Evolutionary conservation across 2,888 invertebrate species (phyloP).

Genomic region (Peribatodes rhomboidaria): DNA sequence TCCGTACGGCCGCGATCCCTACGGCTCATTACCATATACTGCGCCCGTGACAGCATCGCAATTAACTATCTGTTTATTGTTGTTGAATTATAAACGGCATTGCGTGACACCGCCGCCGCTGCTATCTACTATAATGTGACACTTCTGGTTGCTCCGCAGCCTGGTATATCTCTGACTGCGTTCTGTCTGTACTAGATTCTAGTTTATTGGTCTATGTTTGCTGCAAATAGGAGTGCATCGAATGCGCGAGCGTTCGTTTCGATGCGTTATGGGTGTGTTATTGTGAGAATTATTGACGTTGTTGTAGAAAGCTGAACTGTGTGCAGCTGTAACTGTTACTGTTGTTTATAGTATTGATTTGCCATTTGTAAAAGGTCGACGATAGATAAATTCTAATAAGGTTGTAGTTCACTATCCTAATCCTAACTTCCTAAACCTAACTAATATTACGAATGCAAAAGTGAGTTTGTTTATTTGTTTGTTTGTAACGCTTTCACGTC

Average conservation of each 20-base stretch:
- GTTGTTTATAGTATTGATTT: slow-evolving; percentile 3
- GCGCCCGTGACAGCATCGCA: slow-evolving; percentile 85
- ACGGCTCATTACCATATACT: slow-evolving; percentile 86
- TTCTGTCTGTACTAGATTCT: slow-evolving; percentile 18
- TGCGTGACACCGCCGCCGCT: slow-evolving; percentile 65
- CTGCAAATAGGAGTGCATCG: slow-evolving; percentile 21
- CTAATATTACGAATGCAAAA: too few species aligned
- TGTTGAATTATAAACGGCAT: slow-evolving; percentile 84
- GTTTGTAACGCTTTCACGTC: too few species aligned
- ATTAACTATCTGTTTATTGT: slow-evolving; percentile 87
- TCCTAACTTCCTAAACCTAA: too few species aligned
- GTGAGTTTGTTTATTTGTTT: too few species aligned
- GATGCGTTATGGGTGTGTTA: slow-evolving; percentile 53
- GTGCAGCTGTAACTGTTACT: not conserved
- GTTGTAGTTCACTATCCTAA: too few species aligned
- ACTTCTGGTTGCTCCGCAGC: slow-evolving; percentile 33
- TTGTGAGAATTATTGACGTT: slow-evolving; percentile 37
- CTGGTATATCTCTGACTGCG: slow-evolving; percentile 10
- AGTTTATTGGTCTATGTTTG: slow-evolving; percentile 40
- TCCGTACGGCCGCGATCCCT: slow-evolving; percentile 83
- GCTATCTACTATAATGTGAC: slow-evolving; percentile 31
- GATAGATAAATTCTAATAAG: not conserved
- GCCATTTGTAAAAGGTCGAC: slow-evolving; percentile 13
- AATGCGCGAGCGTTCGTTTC: slow-evolving; percentile 54
- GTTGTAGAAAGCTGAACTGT: slow-evolving; percentile 23